Evolutionary conservation across 2,888 invertebrate species (phyloP).

Genomic region (Flabesymbios commensalis): DNA sequence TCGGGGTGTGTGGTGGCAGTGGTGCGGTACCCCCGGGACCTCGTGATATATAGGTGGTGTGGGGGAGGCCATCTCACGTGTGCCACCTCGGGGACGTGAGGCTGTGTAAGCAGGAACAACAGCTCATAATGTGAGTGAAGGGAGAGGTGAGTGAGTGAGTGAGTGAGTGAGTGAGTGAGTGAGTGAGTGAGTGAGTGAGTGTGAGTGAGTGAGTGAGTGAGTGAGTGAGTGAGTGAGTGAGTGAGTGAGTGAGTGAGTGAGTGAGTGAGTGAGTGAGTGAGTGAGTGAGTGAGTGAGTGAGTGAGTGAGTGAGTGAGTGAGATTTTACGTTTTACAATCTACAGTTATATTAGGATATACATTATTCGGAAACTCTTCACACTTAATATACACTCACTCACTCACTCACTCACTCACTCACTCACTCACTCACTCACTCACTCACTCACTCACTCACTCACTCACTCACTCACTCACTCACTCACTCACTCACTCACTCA

Average conservation of each 20-base stretch:
- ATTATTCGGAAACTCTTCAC: neutral
- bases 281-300: neutral
- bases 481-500: too few relatives aligned
- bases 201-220: neutral
- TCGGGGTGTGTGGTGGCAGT: neutral
- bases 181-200: slow-evolving; percentile 8
- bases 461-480: too few relatives aligned
- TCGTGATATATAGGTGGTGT: neutral
- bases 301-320: neutral
- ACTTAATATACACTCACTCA: too few relatives aligned
- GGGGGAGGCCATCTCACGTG: neutral
- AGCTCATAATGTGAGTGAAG: neutral
- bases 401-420: neutral
- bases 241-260: neutral
- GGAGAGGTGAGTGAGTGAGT: slow-evolving; percentile 2
- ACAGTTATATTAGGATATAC: neutral
- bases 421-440: too few relatives aligned
- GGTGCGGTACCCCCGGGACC: neutral
- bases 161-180: slow-evolving; percentile 5
- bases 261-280: neutral
- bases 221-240: neutral
- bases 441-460: too few relatives aligned
- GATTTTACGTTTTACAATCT: neutral
- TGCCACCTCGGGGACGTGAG: neutral
- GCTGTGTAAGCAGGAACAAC: neutral